phyloP scores from a whole-genome alignment of 2,113 vertebrate species.

The Gnathonemus longibarbis region DNA sequence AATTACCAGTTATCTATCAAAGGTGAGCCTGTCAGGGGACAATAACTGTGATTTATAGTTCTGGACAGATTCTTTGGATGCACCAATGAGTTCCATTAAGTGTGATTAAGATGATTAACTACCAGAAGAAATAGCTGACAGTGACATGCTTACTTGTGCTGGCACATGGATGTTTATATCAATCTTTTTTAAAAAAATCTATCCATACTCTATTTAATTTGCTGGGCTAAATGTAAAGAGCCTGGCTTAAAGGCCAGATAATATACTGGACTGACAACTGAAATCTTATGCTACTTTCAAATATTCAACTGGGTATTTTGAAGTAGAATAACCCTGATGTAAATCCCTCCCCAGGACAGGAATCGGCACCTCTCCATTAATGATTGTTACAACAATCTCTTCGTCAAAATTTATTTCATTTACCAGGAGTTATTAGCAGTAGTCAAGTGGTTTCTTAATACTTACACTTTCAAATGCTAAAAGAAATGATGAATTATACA shows the following conservation, averaged over 20 bases:
- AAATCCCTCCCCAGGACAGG: not conserved
- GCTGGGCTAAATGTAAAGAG: not conserved
- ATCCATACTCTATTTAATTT: not conserved
- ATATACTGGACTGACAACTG: not conserved
- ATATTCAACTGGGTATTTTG: not conserved
- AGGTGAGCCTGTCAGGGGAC: constrained; percentile 58
- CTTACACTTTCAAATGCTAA: not conserved
- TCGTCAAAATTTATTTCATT: not conserved
- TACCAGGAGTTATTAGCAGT: not conserved
- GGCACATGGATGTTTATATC: not conserved
- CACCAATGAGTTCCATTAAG: not conserved
- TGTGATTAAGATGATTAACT: not conserved
- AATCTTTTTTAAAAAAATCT: not conserved
- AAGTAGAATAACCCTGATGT: not conserved
- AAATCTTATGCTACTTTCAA: not conserved
- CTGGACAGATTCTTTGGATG: not conserved
- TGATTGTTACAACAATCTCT: not conserved
- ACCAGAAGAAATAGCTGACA: not conserved
- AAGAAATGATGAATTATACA: not conserved
- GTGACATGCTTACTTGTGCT: not conserved
- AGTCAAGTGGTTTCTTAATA: not conserved
- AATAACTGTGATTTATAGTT: not conserved
- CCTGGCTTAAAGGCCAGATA: not conserved
- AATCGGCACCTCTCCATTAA: not conserved
- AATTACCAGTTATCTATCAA: constrained; percentile 77